These are phyloP conservation scores for Rhysida immarginata DNA, from an alignment of 1,140 invertebrate species.

Conservation along the genomic window DNA sequence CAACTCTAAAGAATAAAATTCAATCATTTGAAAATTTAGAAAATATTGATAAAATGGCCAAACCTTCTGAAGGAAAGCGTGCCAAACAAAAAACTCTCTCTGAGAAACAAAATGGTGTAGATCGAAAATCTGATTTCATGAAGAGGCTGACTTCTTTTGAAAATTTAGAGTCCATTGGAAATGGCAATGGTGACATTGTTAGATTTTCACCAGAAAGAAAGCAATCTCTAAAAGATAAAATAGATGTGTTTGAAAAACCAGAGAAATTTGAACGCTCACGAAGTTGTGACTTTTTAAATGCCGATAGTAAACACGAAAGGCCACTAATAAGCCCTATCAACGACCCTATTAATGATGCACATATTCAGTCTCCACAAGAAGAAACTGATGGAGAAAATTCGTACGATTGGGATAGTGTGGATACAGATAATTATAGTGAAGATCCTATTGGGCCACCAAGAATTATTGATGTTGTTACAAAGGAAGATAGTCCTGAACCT, in stretches of 20 bases:
- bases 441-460: conserved; percentile 10
- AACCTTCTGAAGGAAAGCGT: background rate
- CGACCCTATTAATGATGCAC: too few species aligned
- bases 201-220: background rate
- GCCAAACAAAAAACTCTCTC: background rate
- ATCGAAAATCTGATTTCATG: background rate
- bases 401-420: background rate
- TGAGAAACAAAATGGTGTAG: background rate
- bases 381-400: background rate
- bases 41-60: conserved; percentile 8
- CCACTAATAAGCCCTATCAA: too few species aligned
- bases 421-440: conserved; percentile 12
- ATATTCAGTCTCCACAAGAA: too few species aligned
- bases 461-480: conserved; percentile 14
- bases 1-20: conserved; percentile 17
- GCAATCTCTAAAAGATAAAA: background rate
- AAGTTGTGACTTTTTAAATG: conserved; percentile 5
- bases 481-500: conserved; percentile 14
- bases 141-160: background rate
- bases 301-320: background rate
- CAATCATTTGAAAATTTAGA: conserved; percentile 19
- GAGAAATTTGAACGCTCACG: conserved; percentile 1
- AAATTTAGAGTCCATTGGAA: background rate
- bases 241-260: too few species aligned
- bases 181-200: too few species aligned